Evolutionary conservation across 2,113 vertebrate genomes (phyloP), one percentile per base, ranked within the genome.

Genomic region (Catagonus wagneri): DNA sequence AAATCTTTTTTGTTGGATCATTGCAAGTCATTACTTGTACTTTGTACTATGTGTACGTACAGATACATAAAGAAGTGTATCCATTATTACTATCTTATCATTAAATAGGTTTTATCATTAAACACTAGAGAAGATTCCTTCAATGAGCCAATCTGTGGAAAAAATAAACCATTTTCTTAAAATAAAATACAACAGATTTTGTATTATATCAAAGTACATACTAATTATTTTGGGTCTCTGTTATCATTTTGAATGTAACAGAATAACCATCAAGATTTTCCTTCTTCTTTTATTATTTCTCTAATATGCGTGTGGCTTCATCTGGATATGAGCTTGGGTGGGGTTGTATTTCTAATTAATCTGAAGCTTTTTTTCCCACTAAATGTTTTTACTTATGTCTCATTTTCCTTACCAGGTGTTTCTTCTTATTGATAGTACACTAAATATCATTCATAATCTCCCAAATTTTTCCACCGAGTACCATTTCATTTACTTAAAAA

Each of bases 361-460:
- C 36, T 63, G 10, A 91, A 89, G 32, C 32, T 2, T 54, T 92
- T 84, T 65, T 32, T 32, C 93, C 34, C 17, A 74, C 19, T n/a
- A 22, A 76, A 89, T 93, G 56, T 71, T 96, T 93, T 85, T 83
- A 83, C 69, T 84, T 80, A 0, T 65, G 16, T 75, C 75, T 95
- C 15, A 92, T 75, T 83, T 96, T 95, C 9, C 36, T 93, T 96
- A 93, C 6, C 58, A 83, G 23, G 6, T 95, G 11, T 94, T 81
- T 60, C 39, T 87, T 93, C 88, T 93, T 93, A 60, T 89, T 89
- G 39, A 83, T 60, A 74, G 8, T 58, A 80, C 7, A 88, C 22
- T 52, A 79, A 44, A 74, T 86, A 86, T 74, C 65, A 83, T 61
- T 89, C 56, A 54, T n/a, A 80, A 87, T 60, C 27, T 83, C 65